Evolutionary conservation across 2,113 vertebrate species (phyloP), one percentile per base, ranked within the genome.

Genomic region (Siphamia tubifer): DNA sequence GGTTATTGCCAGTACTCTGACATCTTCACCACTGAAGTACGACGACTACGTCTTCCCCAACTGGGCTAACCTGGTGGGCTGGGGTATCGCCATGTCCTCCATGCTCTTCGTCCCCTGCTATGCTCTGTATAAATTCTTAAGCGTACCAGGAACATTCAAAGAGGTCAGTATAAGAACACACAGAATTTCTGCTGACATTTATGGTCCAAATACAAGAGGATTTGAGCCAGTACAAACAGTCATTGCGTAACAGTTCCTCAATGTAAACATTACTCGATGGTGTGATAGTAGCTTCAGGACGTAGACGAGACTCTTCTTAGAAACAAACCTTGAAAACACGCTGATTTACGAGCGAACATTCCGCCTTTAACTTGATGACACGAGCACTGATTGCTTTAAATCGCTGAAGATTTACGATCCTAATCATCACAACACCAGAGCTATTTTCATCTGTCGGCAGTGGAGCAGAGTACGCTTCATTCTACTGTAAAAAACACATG

Each of bases 41-140:
- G 96, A 98, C 1, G 95, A 96, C 5, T 99, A 99, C 68, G 7
- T 89, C 62, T 99, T 96, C 85, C 98, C 97, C 6, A 5, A 68
- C 3, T 98, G 96, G 98, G 89, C 97, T 70, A 96, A 96, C 53
- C 60, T 92, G 23, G 67, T 98, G 0, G 97, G 98, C 60, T 99
- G 98, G 98, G 88, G 89, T 30, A 90, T 99, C 25, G 96, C 97
- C 1, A 79, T 97, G 58, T 99, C 98, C 31, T 99, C 98, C 11
- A 99, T 99, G 96, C 58, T 94, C 8, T 93, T 94, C 24, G 98
- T 99, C 28, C 98, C 98, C 0, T 38, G 87, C 68, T 99, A 98
- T 6, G 89, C 94, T 53, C 51, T 98, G 38, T 99, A 98, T 85
- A 99, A 98, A 86, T 95, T 98, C 84, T 66, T 93, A 79, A 95